Conservation (phyloP, 2,888 invertebrate species). For the Metopia argyrocephala region DNA sequence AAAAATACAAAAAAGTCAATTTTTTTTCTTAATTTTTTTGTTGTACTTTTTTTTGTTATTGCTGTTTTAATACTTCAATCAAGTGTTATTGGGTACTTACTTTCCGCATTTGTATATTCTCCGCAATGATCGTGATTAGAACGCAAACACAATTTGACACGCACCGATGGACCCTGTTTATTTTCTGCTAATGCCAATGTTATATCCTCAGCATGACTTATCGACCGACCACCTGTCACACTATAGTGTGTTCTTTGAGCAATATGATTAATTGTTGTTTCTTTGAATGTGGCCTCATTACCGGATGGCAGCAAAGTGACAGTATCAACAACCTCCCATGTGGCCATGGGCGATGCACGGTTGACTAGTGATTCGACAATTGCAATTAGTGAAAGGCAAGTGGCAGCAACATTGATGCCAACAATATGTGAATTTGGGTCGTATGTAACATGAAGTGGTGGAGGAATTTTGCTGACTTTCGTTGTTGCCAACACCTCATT, state of each 20-base stretch:
- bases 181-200: constrained; percentile 82
- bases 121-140: constrained; percentile 90
- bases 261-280: constrained; percentile 83
- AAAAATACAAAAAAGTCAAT: constrained; percentile 19
- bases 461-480: constrained; percentile 89
- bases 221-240: constrained; percentile 77
- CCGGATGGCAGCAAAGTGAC: constrained; percentile 86
- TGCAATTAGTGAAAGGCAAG: constrained; percentile 87
- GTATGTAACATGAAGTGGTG: constrained; percentile 89
- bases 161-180: constrained; percentile 81
- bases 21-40: background rate
- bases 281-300: constrained; percentile 84
- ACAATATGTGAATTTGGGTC: constrained; percentile 88
- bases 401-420: constrained; percentile 88
- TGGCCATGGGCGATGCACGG: constrained; percentile 80
- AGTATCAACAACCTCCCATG: constrained; percentile 87
- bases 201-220: constrained; percentile 81
- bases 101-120: constrained; percentile 89
- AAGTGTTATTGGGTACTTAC: constrained; percentile 81
- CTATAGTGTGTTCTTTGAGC: constrained; percentile 70
- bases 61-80: background rate
- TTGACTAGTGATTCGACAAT: constrained; percentile 85
- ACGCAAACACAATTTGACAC: constrained; percentile 89
- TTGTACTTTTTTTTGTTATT: background rate
- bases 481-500: constrained; percentile 90